Conservation (phyloP, 2,888 invertebrate species). For the Cheilosia variabilis region DNA sequence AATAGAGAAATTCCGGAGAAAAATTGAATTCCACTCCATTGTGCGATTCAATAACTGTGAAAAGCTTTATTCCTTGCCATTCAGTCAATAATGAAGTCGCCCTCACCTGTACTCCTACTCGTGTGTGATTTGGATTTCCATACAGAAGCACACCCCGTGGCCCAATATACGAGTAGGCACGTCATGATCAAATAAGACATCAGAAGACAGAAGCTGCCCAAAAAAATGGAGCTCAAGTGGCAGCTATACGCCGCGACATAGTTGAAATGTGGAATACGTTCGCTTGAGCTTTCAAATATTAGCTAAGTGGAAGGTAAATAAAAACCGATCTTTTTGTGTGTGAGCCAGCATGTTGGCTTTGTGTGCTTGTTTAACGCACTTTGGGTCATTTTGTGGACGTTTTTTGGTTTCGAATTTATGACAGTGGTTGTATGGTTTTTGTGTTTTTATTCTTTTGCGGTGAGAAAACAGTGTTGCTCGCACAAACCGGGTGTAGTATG, state of each 20-base stretch:
- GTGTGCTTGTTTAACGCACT: slow-evolving; percentile 51
- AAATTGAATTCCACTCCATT: slow-evolving; percentile 39
- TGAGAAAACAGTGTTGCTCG: slow-evolving; percentile 46
- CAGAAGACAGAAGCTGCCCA: slow-evolving; percentile 38
- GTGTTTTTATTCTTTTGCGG: slow-evolving; percentile 23
- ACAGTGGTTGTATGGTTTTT: background rate
- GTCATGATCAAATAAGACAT: slow-evolving; percentile 48
- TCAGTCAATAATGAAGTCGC: slow-evolving; percentile 8
- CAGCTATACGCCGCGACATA: slow-evolving; percentile 43
- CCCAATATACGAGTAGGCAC: slow-evolving; percentile 46
- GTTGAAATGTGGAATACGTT: slow-evolving; percentile 57
- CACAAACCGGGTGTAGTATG: slow-evolving; percentile 41
- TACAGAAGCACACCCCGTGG: slow-evolving; percentile 54
- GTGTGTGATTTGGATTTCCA: slow-evolving; percentile 38
- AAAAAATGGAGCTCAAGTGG: slow-evolving; percentile 46
- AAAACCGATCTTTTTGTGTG: slow-evolving; percentile 32
- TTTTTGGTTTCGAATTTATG: slow-evolving; percentile 27
- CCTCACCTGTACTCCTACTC: background rate
- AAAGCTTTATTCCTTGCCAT: slow-evolving; percentile 30
- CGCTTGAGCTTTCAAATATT: slow-evolving; percentile 63
- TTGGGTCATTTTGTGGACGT: slow-evolving; percentile 46
- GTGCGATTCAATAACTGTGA: slow-evolving; percentile 40
- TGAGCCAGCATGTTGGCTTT: slow-evolving; percentile 17
- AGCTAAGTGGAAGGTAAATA: slow-evolving; percentile 61
- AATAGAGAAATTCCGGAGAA: slow-evolving; percentile 28